These are phyloP conservation scores for Zoanthus solanderi DNA, from an alignment of 92 coral and sea anemone species.

Conservation along the genomic window DNA sequence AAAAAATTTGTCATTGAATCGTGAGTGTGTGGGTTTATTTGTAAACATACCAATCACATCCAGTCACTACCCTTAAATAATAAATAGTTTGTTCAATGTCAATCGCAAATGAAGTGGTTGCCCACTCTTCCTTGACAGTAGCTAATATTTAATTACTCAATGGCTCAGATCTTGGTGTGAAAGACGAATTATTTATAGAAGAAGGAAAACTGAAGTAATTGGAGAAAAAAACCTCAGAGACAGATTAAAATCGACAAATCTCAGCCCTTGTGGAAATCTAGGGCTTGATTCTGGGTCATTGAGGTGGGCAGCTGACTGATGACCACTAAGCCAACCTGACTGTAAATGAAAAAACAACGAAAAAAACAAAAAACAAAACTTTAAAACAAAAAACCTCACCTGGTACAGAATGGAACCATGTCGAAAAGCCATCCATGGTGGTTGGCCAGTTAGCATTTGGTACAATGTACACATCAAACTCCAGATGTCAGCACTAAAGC, in stretches of 20 bases:
- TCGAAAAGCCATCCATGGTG: slow-evolving; percentile 75
- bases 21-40: too few species aligned
- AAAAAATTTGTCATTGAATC: too few species aligned
- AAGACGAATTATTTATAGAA: too few species aligned
- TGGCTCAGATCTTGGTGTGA: too few species aligned
- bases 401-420: slow-evolving; percentile 64
- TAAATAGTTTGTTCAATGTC: too few species aligned
- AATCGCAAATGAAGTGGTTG: too few species aligned
- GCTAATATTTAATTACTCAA: too few species aligned
- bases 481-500: slow-evolving; percentile 92
- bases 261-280: not conserved
- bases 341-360: not conserved
- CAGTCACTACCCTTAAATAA: too few species aligned
- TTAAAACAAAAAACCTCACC: slow-evolving; percentile 42
- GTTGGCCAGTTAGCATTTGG: slow-evolving; percentile 79
- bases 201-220: not conserved
- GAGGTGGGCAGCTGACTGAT: not conserved
- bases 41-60: too few species aligned
- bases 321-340: not conserved
- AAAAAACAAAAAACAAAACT: not conserved
- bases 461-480: slow-evolving; percentile 69
- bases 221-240: too few species aligned
- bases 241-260: too few species aligned
- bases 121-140: too few species aligned
- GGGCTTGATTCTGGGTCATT: not conserved